Evolutionary conservation across 2,797 vertebrate genomes (phyloP), one percentile per base, ranked within the genome.

Genomic region (Yasuhikotakia modesta): DNA sequence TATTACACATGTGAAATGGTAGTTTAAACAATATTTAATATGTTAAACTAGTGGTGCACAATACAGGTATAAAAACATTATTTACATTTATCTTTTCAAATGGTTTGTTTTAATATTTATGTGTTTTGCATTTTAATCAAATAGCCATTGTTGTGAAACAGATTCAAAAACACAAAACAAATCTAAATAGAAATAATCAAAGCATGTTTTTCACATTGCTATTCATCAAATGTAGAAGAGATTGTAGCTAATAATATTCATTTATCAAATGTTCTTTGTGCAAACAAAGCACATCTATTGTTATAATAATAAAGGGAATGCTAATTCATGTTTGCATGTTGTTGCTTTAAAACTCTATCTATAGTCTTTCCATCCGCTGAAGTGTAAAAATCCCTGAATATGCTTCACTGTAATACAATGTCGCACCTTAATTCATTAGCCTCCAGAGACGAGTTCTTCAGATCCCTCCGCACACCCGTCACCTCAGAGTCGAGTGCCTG

Each of bases 401-500:
- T 27, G 4, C 17, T 17, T 35, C 30, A 61, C 27, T 66, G 53
- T 50, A 46, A 35, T 5, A n/a, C 19, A 14, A 27, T 60, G 14
- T 19, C 60, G 58, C 17, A 92, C 86, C 84, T 91, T 52, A 96
- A 89, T 67, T 84, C 85, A n/a, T 88, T 82, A 55, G 79, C 76
- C 45, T 92, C 86, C 60, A 83, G 74, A 48, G 88, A 87, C 0
- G 89, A 82, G 35, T 83, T 77, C 75, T n/a, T 87, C 63, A 94
- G 61, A 67, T 92, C 89, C 52, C 86, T 86, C 73, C 93, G 92
- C 76, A 97, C 84, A 58, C 77, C 39, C 0, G 35, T 81, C 70
- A 90, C 88, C 21, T 89, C 89, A 82, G 89, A 91, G 73, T 90
- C 91, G 75, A 90, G 57, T 0, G 79, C 78, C 76, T 92, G 90